These are phyloP conservation scores for Rhinella marina DNA, from an alignment of 2,797 vertebrate species.

Conservation along the genomic window DNA sequence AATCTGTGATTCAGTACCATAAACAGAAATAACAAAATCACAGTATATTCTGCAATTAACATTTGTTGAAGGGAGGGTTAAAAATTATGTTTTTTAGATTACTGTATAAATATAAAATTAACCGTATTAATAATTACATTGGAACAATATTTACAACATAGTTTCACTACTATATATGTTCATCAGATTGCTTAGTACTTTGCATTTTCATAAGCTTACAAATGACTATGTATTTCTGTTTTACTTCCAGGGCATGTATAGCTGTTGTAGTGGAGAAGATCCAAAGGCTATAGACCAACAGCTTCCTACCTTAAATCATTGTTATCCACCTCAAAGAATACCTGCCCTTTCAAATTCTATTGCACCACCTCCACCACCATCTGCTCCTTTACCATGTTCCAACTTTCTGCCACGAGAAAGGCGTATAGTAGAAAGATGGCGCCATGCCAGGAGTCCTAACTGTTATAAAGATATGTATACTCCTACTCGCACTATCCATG, in stretches of 20 bases:
- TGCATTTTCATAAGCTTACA: neutral
- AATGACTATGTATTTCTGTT: slow-evolving; percentile 41
- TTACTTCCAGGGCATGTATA: slow-evolving; percentile 87
- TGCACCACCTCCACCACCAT: slow-evolving; percentile 78
- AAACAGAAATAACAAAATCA: too few species aligned
- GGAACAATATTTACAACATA: neutral
- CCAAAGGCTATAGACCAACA: slow-evolving; percentile 78
- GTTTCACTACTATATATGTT: neutral
- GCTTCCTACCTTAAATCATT: slow-evolving; percentile 80
- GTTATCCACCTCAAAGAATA: slow-evolving; percentile 76
- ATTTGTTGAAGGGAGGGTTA: neutral
- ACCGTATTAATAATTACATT: neutral
- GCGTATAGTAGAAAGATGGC: slow-evolving; percentile 88
- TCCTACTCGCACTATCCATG: slow-evolving; percentile 54
- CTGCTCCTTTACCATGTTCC: slow-evolving; percentile 79
- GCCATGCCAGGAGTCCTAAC: slow-evolving; percentile 69
- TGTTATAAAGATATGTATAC: slow-evolving; percentile 65
- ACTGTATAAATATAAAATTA: neutral
- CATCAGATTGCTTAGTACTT: neutral
- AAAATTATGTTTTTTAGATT: neutral
- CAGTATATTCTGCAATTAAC: neutral
- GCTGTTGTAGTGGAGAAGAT: slow-evolving; percentile 91
- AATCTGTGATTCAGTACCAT: too few species aligned
- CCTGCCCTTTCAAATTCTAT: slow-evolving; percentile 78
- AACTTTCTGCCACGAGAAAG: slow-evolving; percentile 86